Evolutionary conservation across 2,113 vertebrate genomes (phyloP).

Genomic region (Pollimyrus isidori): DNA sequence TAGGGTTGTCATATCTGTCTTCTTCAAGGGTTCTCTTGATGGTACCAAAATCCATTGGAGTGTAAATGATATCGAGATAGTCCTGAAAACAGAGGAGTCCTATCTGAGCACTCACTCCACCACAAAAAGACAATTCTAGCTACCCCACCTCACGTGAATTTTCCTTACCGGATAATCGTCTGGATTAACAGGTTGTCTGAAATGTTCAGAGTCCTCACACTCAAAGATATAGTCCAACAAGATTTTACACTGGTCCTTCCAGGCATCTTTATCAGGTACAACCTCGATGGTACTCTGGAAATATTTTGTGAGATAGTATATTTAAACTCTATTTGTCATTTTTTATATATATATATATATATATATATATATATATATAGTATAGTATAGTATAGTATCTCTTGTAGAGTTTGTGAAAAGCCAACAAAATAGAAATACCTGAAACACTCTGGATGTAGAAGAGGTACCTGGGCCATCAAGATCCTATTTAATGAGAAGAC

Average conservation of each 20-base stretch:
- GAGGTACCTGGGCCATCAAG: constrained; percentile 71
- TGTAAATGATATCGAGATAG: constrained; percentile 83
- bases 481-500: constrained; percentile 12
- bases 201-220: constrained; percentile 92
- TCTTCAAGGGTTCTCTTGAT: constrained; percentile 75
- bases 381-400: no score
- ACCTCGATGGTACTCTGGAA: constrained; percentile 47
- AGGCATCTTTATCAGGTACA: constrained; percentile 67
- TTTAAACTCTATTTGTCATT: no score
- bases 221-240: constrained; percentile 83
- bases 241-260: constrained; percentile 83
- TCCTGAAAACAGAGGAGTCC: constrained; percentile 58
- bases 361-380: background rate
- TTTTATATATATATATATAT: no score
- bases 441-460: constrained; percentile 65
- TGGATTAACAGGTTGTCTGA: constrained; percentile 85
- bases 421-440: constrained; percentile 39
- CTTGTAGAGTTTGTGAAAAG: no score
- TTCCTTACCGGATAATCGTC: constrained; percentile 80
- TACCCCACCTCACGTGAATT: no score
- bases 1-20: constrained; percentile 80
- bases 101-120: background rate
- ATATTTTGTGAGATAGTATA: background rate
- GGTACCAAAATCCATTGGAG: constrained; percentile 90
- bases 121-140: background rate